phyloP scores from a whole-genome alignment of 2,888 invertebrate genomes.

The Tetranychus truncatus region DNA sequence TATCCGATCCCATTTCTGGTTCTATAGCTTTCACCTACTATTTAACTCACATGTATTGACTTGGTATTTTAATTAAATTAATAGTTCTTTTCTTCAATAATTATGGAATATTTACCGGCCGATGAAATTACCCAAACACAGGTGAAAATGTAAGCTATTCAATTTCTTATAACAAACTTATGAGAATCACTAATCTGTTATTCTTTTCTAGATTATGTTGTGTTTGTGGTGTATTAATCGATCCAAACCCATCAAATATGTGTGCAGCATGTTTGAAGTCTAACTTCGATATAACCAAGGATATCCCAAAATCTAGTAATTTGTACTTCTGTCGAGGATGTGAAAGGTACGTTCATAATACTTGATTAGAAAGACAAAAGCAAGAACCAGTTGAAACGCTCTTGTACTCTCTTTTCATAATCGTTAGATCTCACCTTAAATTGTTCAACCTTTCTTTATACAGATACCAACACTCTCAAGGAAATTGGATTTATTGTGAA shows the following conservation, averaged over 20 bases:
- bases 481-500: constrained; percentile 53
- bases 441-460: not conserved
- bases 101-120: not conserved
- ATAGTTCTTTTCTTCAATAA: too few species aligned
- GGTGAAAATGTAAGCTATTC: constrained; percentile 12
- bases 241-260: constrained; percentile 92
- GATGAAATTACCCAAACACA: constrained; percentile 13
- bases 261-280: constrained; percentile 81
- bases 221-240: constrained; percentile 74
- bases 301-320: constrained; percentile 70
- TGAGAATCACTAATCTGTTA: not conserved
- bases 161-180: not conserved
- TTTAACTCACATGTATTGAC: too few species aligned
- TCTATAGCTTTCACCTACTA: too few species aligned
- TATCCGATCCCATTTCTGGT: too few species aligned
- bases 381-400: not conserved
- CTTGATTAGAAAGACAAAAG: not conserved
- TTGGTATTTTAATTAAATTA: too few species aligned
- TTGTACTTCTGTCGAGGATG: constrained; percentile 79
- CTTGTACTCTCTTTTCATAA: too few species aligned
- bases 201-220: constrained; percentile 51
- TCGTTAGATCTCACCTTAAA: not conserved
- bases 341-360: constrained; percentile 47
- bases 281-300: constrained; percentile 82
- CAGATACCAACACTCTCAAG: constrained; percentile 70